Conservation (phyloP, 2,888 invertebrate genomes). For the Augiades crinisus region DNA sequence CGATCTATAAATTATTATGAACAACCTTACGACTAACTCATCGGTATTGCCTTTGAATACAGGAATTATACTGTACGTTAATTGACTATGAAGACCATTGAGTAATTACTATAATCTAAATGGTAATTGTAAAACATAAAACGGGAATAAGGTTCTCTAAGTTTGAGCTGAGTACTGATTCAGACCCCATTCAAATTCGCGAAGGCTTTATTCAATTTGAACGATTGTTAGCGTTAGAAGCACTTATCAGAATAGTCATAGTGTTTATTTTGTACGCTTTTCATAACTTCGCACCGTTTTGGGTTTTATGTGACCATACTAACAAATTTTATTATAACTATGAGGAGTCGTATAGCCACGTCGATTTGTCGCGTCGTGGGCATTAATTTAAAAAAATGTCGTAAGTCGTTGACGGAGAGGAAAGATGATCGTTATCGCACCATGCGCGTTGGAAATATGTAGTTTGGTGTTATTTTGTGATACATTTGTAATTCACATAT, state of each 20-base stretch:
- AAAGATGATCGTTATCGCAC: neutral
- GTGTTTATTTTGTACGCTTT: too few relatives aligned
- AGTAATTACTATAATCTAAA: too few relatives aligned
- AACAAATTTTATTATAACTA: neutral
- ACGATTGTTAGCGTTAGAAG: too few relatives aligned
- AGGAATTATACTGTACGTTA: too few relatives aligned
- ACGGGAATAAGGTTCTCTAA: too few relatives aligned
- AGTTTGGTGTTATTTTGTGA: constrained; percentile 1
- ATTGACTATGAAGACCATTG: neutral
- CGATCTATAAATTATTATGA: neutral
- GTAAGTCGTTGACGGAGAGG: neutral
- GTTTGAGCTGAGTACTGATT: too few relatives aligned
- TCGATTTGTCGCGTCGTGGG: neutral
- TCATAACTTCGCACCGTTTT: too few relatives aligned
- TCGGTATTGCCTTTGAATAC: neutral
- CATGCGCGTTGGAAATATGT: neutral
- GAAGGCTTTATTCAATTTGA: too few relatives aligned
- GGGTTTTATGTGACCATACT: neutral
- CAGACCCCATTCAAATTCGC: too few relatives aligned
- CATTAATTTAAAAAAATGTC: too few relatives aligned
- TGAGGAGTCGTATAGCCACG: neutral
- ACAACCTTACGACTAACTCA: neutral
- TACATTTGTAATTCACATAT: constrained; percentile 4
- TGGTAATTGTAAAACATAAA: too few relatives aligned
- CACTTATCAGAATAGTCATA: too few relatives aligned